A percentile compares a stretch with the other conserved stretches of the same genome.
These are phyloP conservation scores for Aphodius granarius DNA, from an alignment of 2,888 invertebrate species.

Conservation along the genomic window DNA sequence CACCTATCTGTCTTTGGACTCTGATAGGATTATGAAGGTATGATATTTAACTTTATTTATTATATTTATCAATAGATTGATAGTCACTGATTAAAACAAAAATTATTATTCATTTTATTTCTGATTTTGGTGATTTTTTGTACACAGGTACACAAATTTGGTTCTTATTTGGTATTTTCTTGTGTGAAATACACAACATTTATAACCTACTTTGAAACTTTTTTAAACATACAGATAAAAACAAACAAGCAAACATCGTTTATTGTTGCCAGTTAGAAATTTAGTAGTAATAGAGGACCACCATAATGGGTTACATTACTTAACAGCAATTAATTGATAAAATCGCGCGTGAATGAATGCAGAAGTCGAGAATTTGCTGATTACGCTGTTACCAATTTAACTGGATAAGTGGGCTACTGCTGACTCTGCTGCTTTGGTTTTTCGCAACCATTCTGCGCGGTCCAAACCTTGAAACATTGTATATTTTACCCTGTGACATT, in stretches of 20 bases:
- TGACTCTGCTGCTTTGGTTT: background rate
- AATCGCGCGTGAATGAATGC: background rate
- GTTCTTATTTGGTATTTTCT: no score
- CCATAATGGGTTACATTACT: background rate
- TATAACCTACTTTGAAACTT: no score
- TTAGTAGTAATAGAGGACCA: no score
- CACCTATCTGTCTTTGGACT: conserved; percentile 78
- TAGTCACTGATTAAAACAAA: background rate
- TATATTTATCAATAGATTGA: background rate
- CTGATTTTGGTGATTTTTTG: no score
- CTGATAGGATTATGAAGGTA: conserved; percentile 66
- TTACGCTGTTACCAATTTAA: background rate
- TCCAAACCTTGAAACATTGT: background rate
- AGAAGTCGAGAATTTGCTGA: background rate
- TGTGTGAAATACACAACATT: no score
- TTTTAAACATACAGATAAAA: no score
- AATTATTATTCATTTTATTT: no score
- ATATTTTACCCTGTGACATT: background rate
- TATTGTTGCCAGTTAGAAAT: no score
- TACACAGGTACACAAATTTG: no score
- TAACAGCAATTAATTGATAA: background rate
- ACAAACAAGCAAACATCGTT: no score
- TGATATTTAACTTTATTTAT: background rate
- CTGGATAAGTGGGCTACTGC: background rate
- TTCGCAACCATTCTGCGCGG: background rate